Evolutionary conservation across 2,113 vertebrate species (phyloP).

Genomic region (Cervus canadensis): DNA sequence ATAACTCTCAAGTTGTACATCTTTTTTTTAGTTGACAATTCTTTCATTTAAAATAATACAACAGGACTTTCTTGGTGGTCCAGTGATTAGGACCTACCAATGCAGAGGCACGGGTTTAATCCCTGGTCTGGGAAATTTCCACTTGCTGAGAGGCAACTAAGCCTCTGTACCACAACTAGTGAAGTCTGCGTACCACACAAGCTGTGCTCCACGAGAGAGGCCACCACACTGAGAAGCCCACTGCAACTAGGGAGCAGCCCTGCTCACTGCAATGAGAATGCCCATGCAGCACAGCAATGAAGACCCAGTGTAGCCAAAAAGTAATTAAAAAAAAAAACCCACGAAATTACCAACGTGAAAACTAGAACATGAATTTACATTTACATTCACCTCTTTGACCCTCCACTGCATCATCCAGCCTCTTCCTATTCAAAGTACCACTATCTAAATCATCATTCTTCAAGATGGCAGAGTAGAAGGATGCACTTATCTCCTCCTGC

Average conservation of each 20-base stretch:
- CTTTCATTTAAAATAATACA: background rate
- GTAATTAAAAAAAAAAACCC: background rate
- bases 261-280: background rate
- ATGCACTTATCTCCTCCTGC: background rate
- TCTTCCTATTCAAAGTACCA: background rate
- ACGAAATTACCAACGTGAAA: background rate
- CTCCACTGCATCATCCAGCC: background rate
- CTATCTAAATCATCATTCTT: background rate
- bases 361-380: background rate
- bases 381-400: background rate
- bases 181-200: background rate
- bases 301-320: background rate
- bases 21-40: background rate
- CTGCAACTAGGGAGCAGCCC: background rate
- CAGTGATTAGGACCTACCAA: background rate
- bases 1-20: background rate
- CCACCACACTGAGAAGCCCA: background rate
- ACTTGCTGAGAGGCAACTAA: background rate
- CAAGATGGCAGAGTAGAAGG: background rate
- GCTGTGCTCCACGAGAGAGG: background rate
- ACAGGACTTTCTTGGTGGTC: background rate
- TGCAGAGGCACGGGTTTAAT: background rate
- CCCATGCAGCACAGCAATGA: background rate
- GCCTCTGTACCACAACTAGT: background rate
- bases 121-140: background rate